Conservation (phyloP, 2,797 vertebrate genomes). For the Phaenicophaeus curvirostris region DNA sequence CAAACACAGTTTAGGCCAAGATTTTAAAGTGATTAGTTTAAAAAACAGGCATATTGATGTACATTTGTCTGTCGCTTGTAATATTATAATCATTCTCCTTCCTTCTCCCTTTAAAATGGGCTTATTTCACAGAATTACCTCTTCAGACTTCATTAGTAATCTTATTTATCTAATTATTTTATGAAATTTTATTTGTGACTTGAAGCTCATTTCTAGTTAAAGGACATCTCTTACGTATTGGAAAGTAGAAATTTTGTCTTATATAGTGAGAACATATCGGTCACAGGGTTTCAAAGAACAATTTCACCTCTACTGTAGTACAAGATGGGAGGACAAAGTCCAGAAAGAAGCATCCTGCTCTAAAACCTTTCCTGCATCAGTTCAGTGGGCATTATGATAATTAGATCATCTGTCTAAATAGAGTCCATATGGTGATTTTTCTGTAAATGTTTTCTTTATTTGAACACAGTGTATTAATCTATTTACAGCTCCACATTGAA, state of each 20-base stretch:
- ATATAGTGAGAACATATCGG: neutral
- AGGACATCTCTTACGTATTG: neutral
- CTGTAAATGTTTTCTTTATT: constrained; percentile 68
- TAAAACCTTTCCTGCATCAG: constrained; percentile 39
- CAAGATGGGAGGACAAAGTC: constrained; percentile 46
- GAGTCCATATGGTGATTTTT: constrained; percentile 63
- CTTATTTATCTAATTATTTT: neutral
- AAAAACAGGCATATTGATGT: neutral
- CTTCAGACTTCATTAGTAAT: constrained; percentile 5
- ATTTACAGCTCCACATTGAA: constrained; percentile 44
- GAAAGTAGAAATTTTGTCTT: neutral
- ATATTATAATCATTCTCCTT: neutral
- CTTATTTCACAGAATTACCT: constrained; percentile 9
- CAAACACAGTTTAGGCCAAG: neutral
- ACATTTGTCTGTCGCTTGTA: constrained; percentile 16
- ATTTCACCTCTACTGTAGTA: constrained; percentile 8
- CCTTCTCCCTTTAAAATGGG: neutral
- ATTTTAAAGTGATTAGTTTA: constrained; percentile 15
- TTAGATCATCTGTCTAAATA: constrained; percentile 69
- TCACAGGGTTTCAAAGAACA: neutral
- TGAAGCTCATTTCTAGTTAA: neutral
- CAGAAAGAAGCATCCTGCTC: constrained; percentile 54
- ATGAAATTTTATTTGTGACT: neutral
- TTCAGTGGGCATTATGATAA: constrained; percentile 62
- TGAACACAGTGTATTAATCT: constrained; percentile 49